phyloP scores from a whole-genome alignment of 1,140 invertebrate species.

The Monochamus saltuarius region DNA sequence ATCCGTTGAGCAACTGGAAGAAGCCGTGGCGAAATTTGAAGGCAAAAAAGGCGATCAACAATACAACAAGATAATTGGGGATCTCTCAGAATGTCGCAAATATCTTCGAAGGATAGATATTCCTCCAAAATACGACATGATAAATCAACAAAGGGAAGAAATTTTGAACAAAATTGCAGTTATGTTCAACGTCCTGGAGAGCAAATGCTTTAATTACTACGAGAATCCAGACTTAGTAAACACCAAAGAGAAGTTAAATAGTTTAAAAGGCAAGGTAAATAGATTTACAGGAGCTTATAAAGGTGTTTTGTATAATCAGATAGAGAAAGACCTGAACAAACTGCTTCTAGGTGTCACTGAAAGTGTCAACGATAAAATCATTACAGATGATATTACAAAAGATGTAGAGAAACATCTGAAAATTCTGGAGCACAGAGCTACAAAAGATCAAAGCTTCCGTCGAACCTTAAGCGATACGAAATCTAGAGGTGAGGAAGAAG shows the following conservation, averaged over 20 bases:
- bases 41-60: constrained; percentile 21
- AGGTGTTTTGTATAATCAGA: constrained; percentile 33
- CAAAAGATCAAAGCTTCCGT: constrained; percentile 27
- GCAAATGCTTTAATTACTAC: background rate
- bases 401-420: constrained; percentile 31
- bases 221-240: constrained; percentile 17
- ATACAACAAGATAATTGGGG: constrained; percentile 14
- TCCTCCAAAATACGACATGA: constrained; percentile 9
- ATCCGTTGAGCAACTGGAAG: constrained; percentile 2
- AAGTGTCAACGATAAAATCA: constrained; percentile 14
- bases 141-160: constrained; percentile 19
- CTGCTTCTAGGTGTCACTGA: constrained; percentile 21
- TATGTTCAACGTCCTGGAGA: constrained; percentile 13
- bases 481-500: constrained; percentile 13
- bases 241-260: constrained; percentile 22
- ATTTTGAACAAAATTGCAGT: constrained; percentile 16
- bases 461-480: constrained; percentile 1
- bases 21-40: constrained; percentile 18
- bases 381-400: constrained; percentile 21
- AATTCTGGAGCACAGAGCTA: constrained; percentile 35
- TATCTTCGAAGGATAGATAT: constrained; percentile 15
- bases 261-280: constrained; percentile 32
- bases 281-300: constrained; percentile 34
- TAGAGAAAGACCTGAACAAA: constrained; percentile 34
- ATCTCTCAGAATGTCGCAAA: constrained; percentile 5